phyloP scores from a whole-genome alignment of 2,113 vertebrate species.

The Oreotrochilus melanogaster region DNA sequence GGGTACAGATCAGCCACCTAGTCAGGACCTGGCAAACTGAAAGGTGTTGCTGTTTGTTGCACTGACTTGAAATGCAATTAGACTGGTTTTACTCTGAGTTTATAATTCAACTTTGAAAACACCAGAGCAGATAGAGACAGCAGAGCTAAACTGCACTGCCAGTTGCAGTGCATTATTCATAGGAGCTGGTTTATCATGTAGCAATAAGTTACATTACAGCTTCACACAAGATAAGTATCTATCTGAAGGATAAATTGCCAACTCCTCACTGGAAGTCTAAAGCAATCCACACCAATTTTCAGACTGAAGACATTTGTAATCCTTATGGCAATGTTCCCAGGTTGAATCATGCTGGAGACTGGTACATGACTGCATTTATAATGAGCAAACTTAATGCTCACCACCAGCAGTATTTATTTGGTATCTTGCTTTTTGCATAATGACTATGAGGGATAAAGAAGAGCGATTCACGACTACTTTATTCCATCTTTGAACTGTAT shows the following conservation, averaged over 20 bases:
- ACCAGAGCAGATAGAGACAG: conserved; percentile 18
- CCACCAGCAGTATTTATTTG: conserved; percentile 10
- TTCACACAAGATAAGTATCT: conserved; percentile 57
- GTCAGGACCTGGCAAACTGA: not conserved
- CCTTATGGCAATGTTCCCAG: conserved; percentile 51
- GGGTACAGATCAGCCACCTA: not conserved
- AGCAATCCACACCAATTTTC: conserved; percentile 50
- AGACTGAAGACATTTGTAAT: conserved; percentile 58
- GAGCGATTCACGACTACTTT: not conserved
- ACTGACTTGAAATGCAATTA: not conserved
- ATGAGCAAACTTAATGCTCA: conserved; percentile 36
- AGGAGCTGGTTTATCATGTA: conserved; percentile 37
- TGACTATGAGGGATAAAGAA: not conserved
- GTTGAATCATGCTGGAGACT: conserved; percentile 8
- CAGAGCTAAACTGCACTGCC: conserved; percentile 1
- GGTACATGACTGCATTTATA: conserved; percentile 47
- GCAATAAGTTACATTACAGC: conserved; percentile 55
- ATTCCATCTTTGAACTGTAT: not conserved
- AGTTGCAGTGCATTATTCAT: conserved; percentile 55
- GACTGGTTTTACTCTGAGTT: conserved; percentile 1
- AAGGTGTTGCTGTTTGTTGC: not conserved
- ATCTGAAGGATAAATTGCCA: conserved; percentile 62
- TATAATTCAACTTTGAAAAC: conserved; percentile 43
- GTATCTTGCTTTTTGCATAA: conserved; percentile 3
- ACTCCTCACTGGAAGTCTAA: conserved; percentile 52